Evolutionary conservation across 2,113 vertebrate genomes (phyloP).

Genomic region (Bungarus multicinctus): DNA sequence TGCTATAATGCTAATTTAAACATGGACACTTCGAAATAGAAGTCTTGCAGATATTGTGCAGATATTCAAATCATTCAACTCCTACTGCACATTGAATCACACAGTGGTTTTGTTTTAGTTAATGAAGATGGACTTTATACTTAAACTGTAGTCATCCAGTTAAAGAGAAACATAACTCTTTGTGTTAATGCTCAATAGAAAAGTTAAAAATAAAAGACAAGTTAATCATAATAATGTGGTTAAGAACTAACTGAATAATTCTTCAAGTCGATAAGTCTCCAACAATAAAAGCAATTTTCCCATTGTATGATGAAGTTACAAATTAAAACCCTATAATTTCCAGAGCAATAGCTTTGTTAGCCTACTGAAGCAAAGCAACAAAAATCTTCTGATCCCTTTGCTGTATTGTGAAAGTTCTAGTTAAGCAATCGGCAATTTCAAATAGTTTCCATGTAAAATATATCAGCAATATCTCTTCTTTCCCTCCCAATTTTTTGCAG

Average conservation of each 20-base stretch:
- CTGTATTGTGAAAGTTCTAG: neutral
- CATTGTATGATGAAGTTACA: neutral
- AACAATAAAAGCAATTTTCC: neutral
- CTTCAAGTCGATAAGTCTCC: neutral
- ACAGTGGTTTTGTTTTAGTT: neutral
- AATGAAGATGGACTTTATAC: neutral
- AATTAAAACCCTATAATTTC: neutral
- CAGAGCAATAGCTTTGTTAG: neutral
- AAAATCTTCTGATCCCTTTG: neutral
- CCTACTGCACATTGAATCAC: neutral
- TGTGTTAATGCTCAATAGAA: neutral
- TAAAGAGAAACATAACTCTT: neutral
- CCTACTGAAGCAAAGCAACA: neutral
- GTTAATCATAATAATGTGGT: neutral
- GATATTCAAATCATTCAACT: neutral
- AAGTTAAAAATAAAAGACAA: neutral
- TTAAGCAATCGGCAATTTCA: neutral
- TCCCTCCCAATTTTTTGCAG: neutral
- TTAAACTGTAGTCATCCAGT: neutral
- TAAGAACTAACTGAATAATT: neutral
- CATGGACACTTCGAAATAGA: neutral
- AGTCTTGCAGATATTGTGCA: neutral
- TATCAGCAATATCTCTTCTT: neutral
- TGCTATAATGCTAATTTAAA: neutral
- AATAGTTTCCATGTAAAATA: neutral